Evolutionary conservation across 2,113 vertebrate species (phyloP).

Genomic region (Noturus placidus): DNA sequence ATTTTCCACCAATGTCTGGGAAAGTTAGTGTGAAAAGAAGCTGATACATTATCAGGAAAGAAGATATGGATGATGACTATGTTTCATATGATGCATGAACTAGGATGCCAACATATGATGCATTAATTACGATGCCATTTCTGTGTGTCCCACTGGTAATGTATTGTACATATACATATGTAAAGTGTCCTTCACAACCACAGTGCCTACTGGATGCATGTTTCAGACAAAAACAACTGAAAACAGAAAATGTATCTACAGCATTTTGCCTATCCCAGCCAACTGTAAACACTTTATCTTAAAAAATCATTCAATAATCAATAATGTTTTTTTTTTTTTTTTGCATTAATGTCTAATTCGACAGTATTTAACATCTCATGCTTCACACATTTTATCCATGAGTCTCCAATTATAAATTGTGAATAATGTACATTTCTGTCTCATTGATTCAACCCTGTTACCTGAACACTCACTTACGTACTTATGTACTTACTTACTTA

Average conservation of each 20-base stretch:
- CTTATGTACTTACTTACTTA: neutral
- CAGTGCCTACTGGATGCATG: neutral
- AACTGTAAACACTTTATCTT: neutral
- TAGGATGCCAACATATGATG: no score
- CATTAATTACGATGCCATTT: neutral
- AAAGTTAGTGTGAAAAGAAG: neutral
- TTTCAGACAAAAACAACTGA: neutral
- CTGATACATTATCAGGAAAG: neutral
- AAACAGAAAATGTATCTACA: neutral
- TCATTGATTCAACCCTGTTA: neutral
- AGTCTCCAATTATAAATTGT: neutral
- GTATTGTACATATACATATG: neutral
- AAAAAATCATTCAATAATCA: neutral
- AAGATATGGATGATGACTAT: neutral
- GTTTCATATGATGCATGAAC: neutral
- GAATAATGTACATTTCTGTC: neutral
- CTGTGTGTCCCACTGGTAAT: neutral
- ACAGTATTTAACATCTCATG: neutral
- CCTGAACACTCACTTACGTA: neutral
- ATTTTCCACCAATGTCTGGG: neutral
- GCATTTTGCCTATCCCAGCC: neutral
- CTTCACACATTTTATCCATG: neutral
- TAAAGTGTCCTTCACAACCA: neutral
- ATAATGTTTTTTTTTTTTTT: neutral
- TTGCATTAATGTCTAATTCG: neutral